Conservation (phyloP, 2,797 vertebrate genomes). For the Takifugu ocellatus region DNA sequence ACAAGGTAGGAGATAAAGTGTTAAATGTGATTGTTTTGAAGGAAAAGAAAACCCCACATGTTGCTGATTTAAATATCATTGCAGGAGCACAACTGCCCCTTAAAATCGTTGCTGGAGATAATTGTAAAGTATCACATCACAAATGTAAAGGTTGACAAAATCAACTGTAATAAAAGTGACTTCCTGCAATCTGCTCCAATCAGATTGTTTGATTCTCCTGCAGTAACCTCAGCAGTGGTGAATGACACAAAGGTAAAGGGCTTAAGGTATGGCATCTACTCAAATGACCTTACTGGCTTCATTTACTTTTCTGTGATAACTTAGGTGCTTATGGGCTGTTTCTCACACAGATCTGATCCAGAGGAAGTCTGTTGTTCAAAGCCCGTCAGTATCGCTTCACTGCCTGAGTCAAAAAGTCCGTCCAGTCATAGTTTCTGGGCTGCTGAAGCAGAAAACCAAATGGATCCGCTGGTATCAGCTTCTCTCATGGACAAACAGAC, state of each 20-base stretch:
- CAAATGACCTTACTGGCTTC: not conserved
- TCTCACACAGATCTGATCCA: slow-evolving; percentile 43
- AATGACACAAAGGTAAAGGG: slow-evolving; percentile 40
- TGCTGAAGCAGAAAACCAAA: slow-evolving; percentile 28
- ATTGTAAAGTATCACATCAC: slow-evolving; percentile 85
- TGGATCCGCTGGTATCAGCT: slow-evolving; percentile 9
- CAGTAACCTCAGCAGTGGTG: slow-evolving; percentile 24
- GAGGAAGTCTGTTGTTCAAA: slow-evolving; percentile 27
- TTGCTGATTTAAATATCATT: slow-evolving; percentile 20
- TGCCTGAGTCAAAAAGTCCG: slow-evolving; percentile 30
- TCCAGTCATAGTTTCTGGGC: slow-evolving; percentile 12
- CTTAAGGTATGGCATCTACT: not conserved
- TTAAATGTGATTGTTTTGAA: not conserved
- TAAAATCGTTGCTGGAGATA: slow-evolving; percentile 91
- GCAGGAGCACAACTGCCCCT: slow-evolving; percentile 80
- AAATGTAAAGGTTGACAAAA: slow-evolving; percentile 43
- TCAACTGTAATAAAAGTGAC: slow-evolving; percentile 4
- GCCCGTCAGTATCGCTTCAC: slow-evolving; percentile 2
- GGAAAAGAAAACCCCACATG: not conserved
- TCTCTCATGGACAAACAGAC: slow-evolving; percentile 28
- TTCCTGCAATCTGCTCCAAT: slow-evolving; percentile 5
- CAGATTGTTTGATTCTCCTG: slow-evolving; percentile 19
- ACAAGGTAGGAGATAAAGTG: slow-evolving; percentile 79
- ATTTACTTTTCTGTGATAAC: slow-evolving; percentile 5
- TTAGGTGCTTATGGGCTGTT: slow-evolving; percentile 1